phyloP scores from a whole-genome alignment of 2,113 vertebrate genomes.

The Danio rerio region DNA sequence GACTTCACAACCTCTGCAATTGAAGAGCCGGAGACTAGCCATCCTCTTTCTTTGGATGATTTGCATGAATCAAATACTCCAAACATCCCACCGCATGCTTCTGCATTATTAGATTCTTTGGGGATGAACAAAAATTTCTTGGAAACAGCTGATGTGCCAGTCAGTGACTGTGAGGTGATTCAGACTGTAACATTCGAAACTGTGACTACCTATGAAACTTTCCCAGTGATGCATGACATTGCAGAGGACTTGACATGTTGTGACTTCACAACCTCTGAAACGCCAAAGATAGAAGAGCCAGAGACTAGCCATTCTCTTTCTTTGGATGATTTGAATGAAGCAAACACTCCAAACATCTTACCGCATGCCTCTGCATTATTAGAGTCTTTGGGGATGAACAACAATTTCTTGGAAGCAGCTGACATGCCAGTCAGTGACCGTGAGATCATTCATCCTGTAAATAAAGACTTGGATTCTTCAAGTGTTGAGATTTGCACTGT shows the following conservation, averaged over 20 bases:
- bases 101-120: not conserved
- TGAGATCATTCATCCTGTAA: conserved; percentile 7
- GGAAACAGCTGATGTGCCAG: conserved; percentile 26
- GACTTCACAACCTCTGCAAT: not conserved
- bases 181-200: not conserved
- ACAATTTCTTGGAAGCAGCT: conserved; percentile 28
- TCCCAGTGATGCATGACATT: not conserved
- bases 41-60: not conserved
- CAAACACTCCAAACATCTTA: conserved; percentile 2
- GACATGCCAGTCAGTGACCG: not conserved
- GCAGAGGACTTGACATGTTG: not conserved
- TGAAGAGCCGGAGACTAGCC: not conserved
- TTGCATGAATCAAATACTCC: not conserved
- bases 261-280: not conserved
- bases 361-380: not conserved
- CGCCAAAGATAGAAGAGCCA: not conserved
- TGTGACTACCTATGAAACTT: conserved; percentile 5
- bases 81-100: not conserved
- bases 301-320: not conserved
- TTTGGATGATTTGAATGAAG: not conserved
- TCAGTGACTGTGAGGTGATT: not conserved
- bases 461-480: conserved; percentile 19
- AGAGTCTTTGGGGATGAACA: not conserved
- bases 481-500: conserved; percentile 7
- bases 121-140: conserved; percentile 2